Evolutionary conservation across 2,797 vertebrate genomes (phyloP).

Genomic region (Ctenopoma kingsleyae): DNA sequence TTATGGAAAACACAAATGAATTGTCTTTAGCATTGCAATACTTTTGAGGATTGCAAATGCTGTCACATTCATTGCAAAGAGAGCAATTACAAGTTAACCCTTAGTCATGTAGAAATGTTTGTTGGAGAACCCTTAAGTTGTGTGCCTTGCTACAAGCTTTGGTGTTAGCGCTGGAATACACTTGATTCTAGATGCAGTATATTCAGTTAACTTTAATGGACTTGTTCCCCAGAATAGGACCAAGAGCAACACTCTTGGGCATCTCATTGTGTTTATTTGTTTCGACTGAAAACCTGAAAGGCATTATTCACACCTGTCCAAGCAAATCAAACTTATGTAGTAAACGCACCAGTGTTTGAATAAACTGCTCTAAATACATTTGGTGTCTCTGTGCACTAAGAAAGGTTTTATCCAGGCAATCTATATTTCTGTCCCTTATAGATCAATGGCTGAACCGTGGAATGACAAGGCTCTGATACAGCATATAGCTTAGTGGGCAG

Average conservation of each 20-base stretch:
- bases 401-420: conserved; percentile 3
- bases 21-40: too few relatives aligned
- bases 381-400: not conserved
- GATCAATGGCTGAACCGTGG: not conserved
- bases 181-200: not conserved
- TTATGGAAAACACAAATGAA: too few relatives aligned
- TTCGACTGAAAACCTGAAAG: conserved; percentile 10
- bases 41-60: too few relatives aligned
- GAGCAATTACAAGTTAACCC: not conserved
- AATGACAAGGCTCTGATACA: not conserved
- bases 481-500: not conserved
- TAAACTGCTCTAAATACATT: conserved; percentile 1
- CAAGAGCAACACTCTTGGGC: conserved; percentile 2
- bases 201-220: conserved; percentile 12
- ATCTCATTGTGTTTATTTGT: conserved; percentile 5
- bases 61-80: too few relatives aligned
- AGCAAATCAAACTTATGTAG: conserved; percentile 6
- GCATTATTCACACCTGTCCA: conserved; percentile 34
- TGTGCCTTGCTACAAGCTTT: not conserved
- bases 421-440: not conserved
- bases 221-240: conserved; percentile 5
- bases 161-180: not conserved
- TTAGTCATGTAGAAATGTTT: not conserved
- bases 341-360: conserved; percentile 6
- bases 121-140: not conserved